Conservation (phyloP, 2,113 vertebrate species). For the Podiceps cristatus region DNA sequence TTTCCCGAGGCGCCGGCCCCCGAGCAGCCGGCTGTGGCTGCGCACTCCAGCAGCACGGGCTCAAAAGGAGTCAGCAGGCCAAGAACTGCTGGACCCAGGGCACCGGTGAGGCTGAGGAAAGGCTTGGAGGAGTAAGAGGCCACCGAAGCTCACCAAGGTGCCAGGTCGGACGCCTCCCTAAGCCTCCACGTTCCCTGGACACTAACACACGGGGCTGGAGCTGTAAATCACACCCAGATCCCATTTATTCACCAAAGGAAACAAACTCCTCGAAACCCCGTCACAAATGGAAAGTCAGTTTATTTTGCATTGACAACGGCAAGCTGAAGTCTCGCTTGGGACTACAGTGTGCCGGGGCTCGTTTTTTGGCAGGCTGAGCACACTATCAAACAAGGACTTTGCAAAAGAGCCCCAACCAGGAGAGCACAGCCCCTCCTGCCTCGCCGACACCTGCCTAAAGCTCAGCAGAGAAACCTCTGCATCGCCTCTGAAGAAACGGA, state of each 20-base stretch:
- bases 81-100: background rate
- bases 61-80: background rate
- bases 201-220: background rate
- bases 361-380: background rate
- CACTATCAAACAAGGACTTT: background rate
- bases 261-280: background rate
- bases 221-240: background rate
- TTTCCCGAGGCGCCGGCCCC: background rate
- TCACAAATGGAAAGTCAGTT: background rate
- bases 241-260: background rate
- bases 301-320: background rate
- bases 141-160: background rate
- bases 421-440: background rate
- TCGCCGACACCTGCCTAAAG: background rate
- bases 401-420: background rate
- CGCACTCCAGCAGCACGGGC: background rate
- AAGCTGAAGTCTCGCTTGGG: background rate
- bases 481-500: background rate
- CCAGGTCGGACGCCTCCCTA: fast-evolving
- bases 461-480: background rate
- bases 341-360: background rate
- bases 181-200: background rate
- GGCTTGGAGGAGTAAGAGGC: background rate
- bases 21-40: background rate
- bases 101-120: background rate